Evolutionary conservation across 2,888 invertebrate genomes (phyloP).

Genomic region (Dichetophora obliterata): DNA sequence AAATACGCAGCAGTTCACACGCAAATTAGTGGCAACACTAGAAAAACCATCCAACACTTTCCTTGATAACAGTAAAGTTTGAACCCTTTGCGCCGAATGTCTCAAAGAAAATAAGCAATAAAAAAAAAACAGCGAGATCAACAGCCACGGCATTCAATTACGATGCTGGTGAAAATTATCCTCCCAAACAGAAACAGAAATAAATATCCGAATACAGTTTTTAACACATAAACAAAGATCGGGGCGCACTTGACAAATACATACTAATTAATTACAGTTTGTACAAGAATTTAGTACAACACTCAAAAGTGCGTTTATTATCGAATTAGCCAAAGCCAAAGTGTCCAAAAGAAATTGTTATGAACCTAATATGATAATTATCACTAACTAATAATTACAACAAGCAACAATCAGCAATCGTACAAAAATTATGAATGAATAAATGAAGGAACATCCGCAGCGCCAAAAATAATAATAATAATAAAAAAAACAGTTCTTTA

Average conservation of each 20-base stretch:
- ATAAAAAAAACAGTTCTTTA: conserved; percentile 17
- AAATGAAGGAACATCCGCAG: background rate
- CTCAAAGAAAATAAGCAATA: background rate
- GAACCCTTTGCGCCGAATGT: background rate
- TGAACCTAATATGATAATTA: conserved; percentile 48
- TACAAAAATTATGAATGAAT: conserved; percentile 16
- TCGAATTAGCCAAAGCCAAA: conserved; percentile 29
- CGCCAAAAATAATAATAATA: too few relatives aligned
- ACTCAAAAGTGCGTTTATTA: conserved; percentile 65
- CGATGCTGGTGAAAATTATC: conserved; percentile 18
- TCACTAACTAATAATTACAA: conserved; percentile 32
- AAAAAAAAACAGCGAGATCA: conserved; percentile 12
- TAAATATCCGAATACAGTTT: conserved; percentile 1
- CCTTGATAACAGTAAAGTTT: background rate
- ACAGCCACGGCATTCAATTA: background rate
- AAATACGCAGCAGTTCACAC: conserved; percentile 56
- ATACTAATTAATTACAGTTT: conserved; percentile 71
- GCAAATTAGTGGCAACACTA: conserved; percentile 61
- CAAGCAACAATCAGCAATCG: conserved; percentile 13
- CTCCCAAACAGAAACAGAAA: conserved; percentile 20
- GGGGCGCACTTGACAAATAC: conserved; percentile 69
- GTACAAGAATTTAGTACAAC: conserved; percentile 68
- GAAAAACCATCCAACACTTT: background rate
- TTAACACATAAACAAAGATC: conserved; percentile 42
- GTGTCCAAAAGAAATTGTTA: conserved; percentile 30